phyloP scores from a whole-genome alignment of 2,113 vertebrate genomes.

The Rana temporaria region DNA sequence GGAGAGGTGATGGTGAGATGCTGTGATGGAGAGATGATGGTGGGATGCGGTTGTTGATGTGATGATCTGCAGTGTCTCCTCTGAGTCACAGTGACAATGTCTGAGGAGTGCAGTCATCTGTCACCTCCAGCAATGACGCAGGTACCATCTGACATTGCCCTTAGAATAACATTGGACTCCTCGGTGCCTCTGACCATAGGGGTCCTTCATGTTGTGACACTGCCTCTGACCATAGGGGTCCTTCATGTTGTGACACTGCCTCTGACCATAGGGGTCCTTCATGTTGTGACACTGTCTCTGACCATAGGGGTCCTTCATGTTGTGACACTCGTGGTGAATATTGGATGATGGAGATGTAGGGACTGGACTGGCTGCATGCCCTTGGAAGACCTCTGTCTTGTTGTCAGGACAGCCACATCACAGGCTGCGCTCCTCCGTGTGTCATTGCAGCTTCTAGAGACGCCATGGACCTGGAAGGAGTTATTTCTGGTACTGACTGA shows the following conservation, averaged over 20 bases:
- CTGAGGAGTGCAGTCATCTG: background rate
- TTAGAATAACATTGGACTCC: background rate
- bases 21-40: background rate
- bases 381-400: background rate
- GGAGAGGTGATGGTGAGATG: background rate
- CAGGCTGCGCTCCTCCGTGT: background rate
- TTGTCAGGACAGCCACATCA: too few species aligned
- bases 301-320: background rate
- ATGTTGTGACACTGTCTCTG: background rate
- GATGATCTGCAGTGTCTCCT: background rate
- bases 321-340: too few species aligned
- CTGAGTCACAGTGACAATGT: constrained; percentile 1
- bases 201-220: background rate
- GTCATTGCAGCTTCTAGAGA: too few species aligned
- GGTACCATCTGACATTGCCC: constrained; percentile 29
- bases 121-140: constrained; percentile 39
- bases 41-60: background rate
- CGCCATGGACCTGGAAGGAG: too few species aligned
- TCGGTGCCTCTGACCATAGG: background rate
- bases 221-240: background rate
- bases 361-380: background rate
- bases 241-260: background rate
- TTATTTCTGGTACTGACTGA: too few species aligned
- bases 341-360: background rate
- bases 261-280: background rate